phyloP scores from a whole-genome alignment of 2,113 vertebrate genomes.

The Polyodon spathula region DNA sequence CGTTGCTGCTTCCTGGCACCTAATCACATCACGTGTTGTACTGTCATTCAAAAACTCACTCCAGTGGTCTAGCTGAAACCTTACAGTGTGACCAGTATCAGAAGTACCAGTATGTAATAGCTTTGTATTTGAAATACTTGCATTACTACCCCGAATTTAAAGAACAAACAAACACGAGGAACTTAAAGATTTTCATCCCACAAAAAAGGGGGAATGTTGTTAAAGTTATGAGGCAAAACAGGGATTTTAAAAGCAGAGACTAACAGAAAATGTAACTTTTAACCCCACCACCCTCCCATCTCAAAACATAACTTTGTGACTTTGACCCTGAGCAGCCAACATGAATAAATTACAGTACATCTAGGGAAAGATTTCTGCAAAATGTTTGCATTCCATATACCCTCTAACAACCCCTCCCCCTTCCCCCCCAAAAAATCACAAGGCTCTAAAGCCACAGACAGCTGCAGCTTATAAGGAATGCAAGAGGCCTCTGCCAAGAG shows the following conservation, averaged over 20 bases:
- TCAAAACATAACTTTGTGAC: conserved; percentile 3
- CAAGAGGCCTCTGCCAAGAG: conserved; percentile 76
- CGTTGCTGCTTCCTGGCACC: too few relatives aligned
- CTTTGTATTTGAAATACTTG: too few relatives aligned
- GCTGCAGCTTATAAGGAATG: conserved; percentile 96
- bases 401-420: conserved; percentile 1
- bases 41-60: too few relatives aligned
- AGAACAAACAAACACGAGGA: too few relatives aligned
- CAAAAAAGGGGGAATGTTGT: too few relatives aligned
- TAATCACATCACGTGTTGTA: too few relatives aligned
- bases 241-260: background rate
- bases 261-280: conserved; percentile 14
- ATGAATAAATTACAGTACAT: background rate
- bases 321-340: background rate
- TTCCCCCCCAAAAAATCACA: conserved; percentile 31
- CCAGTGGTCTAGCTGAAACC: too few relatives aligned
- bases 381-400: conserved; percentile 49
- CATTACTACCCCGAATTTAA: too few relatives aligned
- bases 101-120: too few relatives aligned
- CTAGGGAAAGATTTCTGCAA: conserved; percentile 22
- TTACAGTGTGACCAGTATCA: too few relatives aligned
- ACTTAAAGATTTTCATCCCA: too few relatives aligned
- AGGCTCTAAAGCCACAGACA: conserved; percentile 74
- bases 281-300: background rate
- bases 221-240: too few relatives aligned